Percentiles rank a stretch among this genome's conserved stretches.
These are phyloP conservation scores for Hirtodrosophila duncani DNA, from an alignment of 2,888 invertebrate species.

Conservation along the genomic window DNA sequence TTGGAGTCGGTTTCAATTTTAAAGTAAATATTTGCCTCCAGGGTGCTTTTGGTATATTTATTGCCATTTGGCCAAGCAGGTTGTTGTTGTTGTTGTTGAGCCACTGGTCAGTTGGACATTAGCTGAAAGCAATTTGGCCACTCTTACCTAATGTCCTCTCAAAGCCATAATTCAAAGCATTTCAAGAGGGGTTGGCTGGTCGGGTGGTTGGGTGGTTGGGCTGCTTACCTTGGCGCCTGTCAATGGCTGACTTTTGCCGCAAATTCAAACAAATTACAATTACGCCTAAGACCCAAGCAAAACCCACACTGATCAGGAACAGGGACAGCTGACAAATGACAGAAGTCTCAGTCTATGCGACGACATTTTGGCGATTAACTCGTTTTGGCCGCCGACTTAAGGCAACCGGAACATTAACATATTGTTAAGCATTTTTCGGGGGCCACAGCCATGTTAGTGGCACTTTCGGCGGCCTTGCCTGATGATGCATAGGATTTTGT, in stretches of 20 bases:
- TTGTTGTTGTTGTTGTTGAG: no score
- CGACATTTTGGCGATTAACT: conserved; percentile 72
- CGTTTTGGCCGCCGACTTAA: conserved; percentile 38
- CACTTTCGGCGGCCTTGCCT: conserved; percentile 71
- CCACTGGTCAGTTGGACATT: conserved; percentile 58
- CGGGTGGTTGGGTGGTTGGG: conserved; percentile 3
- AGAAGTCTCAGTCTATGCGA: conserved; percentile 23
- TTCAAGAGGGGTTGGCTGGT: conserved; percentile 29
- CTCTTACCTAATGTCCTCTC: conserved; percentile 31
- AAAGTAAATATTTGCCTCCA: conserved; percentile 75
- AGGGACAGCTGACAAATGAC: conserved; percentile 70
- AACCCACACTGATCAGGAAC: conserved; percentile 9
- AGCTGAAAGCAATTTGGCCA: conserved; percentile 55
- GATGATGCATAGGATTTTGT: conserved; percentile 53
- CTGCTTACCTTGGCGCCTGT: conserved; percentile 16
- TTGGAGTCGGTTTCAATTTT: conserved; percentile 61
- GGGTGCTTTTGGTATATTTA: conserved; percentile 75
- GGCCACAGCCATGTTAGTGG: conserved; percentile 54
- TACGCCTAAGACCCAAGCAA: conserved; percentile 30
- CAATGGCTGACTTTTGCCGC: conserved; percentile 40
- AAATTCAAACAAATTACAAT: conserved; percentile 66
- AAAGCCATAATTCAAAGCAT: conserved; percentile 55
- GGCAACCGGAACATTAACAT: conserved; percentile 67
- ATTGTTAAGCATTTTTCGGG: conserved; percentile 69
- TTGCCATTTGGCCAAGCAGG: conserved; percentile 49